Base-by-base conservation (phyloP, 2,113 vertebrate species). In the Oenanthe melanoleuca region DNA sequence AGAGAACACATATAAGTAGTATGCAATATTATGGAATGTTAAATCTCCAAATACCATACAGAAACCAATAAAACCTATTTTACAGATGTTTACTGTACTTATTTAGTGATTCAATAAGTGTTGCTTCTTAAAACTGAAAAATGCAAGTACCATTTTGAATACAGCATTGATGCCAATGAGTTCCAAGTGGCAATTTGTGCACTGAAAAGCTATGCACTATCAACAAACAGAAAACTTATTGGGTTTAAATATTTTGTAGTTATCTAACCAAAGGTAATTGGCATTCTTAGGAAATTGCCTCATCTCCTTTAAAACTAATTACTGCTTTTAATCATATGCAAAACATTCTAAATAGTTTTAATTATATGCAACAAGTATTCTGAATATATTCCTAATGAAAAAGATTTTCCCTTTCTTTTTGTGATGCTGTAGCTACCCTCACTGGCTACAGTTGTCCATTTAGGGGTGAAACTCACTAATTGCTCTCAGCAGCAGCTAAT, bases 21-120 rank as follows among this genome's bases (percentile, higher is more conserved):
- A 98, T 98, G 97, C 95, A 97, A 97, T 97, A 96, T 97, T 97
- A 97, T 78, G 85, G 97, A 98, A 97, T 97, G 96, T 97, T 97
- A 96, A 75, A 92, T 92, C 92, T 97, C 70, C 92, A 93, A 96
- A 87, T 95, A 97, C 66, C 96, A 86, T 97, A 81, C 79, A 87
- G 96, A 96, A 97, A 98, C 86, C 94, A 98, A 98, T 97, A 98
- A 97, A 95, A 97, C 69, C 61, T 98, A 97, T 98, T 98, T 97
- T 97, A 96, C 63, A 97, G 81, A 89, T 22, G 84, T 40, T 88
- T 81, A 49, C 56, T 92, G 91, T 95, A 61, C 92, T 92, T 94
- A 57, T 96, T 70, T 86, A 91, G 44, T 74, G 71, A 38, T 84
- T 85, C 15, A 33, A 0, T 86, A 86, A 86, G 53, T 31, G 69